These are phyloP conservation scores for Cosmia pyralina DNA, from an alignment of 2,888 invertebrate species.

Conservation along the genomic window DNA sequence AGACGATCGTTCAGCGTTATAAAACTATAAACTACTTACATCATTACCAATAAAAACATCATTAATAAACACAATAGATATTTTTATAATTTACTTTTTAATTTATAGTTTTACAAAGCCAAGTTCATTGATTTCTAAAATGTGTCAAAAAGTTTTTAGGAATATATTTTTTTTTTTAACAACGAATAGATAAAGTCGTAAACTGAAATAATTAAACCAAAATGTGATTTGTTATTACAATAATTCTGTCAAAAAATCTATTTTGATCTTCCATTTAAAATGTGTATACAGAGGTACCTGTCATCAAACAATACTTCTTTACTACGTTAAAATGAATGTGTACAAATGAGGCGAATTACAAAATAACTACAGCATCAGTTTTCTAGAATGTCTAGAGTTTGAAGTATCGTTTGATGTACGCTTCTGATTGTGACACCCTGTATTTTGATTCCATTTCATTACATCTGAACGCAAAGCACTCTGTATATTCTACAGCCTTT, in stretches of 20 bases:
- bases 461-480: slow-evolving; percentile 81
- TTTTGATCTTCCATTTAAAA: slow-evolving; percentile 63
- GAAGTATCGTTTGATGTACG: slow-evolving; percentile 80
- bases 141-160: slow-evolving; percentile 48
- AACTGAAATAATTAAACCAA: slow-evolving; percentile 38
- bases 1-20: slow-evolving; percentile 36
- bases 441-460: slow-evolving; percentile 76
- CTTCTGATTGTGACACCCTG: slow-evolving; percentile 79
- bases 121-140: slow-evolving; percentile 53
- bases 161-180: slow-evolving; percentile 51
- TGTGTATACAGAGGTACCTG: slow-evolving; percentile 65
- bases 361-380: slow-evolving; percentile 42
- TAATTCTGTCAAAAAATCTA: slow-evolving; percentile 59
- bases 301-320: slow-evolving; percentile 71
- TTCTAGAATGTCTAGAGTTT: slow-evolving; percentile 49
- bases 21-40: slow-evolving; percentile 55
- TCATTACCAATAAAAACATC: slow-evolving; percentile 9
- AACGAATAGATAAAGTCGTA: slow-evolving; percentile 40
- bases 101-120: slow-evolving; percentile 56
- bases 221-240: slow-evolving; percentile 43
- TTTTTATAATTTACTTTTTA: neutral
- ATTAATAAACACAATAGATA: slow-evolving; percentile 3
- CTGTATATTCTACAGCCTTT: slow-evolving; percentile 82
- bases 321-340: slow-evolving; percentile 46
- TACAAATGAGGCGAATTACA: slow-evolving; percentile 55